Conservation (phyloP, 2,797 vertebrate genomes). For the Clarias laeviceps region DNA sequence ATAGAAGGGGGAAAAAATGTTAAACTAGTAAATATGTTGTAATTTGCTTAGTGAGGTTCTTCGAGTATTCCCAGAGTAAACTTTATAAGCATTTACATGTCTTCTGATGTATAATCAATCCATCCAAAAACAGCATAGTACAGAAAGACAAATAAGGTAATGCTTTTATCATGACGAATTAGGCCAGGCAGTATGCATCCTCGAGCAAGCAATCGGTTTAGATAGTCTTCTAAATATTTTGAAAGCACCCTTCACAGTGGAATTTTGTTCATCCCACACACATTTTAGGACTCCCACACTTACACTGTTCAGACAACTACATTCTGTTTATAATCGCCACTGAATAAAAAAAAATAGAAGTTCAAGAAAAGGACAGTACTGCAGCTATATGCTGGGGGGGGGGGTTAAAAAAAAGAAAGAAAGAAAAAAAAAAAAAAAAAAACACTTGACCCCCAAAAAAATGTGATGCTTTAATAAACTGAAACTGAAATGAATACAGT, state of each 20-base stretch:
- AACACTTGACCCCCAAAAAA: conserved; percentile 50
- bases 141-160: conserved; percentile 14
- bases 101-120: neutral
- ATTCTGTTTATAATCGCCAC: conserved; percentile 25
- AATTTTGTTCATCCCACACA: conserved; percentile 33
- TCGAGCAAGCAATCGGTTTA: conserved; percentile 10
- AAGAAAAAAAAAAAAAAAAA: conserved; percentile 21
- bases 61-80: neutral
- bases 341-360: conserved; percentile 20
- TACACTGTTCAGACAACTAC: conserved; percentile 20
- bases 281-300: conserved; percentile 17
- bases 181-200: neutral
- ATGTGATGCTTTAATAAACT: conserved; percentile 72
- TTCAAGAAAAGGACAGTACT: conserved; percentile 14
- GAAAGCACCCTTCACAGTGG: conserved; percentile 43
- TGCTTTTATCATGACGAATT: conserved; percentile 17
- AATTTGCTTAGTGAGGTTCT: neutral
- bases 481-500: conserved; percentile 77
- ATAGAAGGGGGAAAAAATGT: too few relatives aligned
- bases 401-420: too few relatives aligned
- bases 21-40: neutral
- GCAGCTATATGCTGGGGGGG: neutral
- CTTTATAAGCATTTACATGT: neutral
- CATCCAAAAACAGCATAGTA: neutral
- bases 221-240: conserved; percentile 34